phyloP scores from a whole-genome alignment of 2,113 vertebrate species.

The Aspiorhynchus laticeps region DNA sequence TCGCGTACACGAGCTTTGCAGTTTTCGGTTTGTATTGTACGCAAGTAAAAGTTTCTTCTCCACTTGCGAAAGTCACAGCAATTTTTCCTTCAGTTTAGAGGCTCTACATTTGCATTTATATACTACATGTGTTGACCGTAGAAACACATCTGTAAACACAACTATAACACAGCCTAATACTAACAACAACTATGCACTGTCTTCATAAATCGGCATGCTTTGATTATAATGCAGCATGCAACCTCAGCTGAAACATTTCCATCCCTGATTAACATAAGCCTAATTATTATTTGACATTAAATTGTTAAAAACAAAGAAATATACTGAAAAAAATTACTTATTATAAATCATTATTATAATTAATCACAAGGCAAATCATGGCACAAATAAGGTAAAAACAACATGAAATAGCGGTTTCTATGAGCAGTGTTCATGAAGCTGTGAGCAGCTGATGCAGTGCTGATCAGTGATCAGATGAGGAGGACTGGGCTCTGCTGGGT shows the following conservation, averaged over 20 bases:
- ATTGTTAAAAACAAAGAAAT: not conserved
- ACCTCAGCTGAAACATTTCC: not conserved
- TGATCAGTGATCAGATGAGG: conserved; percentile 57
- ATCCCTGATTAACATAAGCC: not conserved
- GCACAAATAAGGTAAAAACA: not conserved
- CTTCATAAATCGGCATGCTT: not conserved
- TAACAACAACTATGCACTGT: not conserved
- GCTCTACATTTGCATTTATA: not conserved
- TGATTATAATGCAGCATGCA: not conserved
- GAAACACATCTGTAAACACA: not conserved
- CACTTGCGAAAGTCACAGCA: not conserved
- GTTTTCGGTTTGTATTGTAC: not conserved
- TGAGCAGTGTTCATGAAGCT: not conserved
- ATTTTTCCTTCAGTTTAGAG: not conserved
- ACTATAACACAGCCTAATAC: not conserved
- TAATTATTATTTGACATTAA: not conserved
- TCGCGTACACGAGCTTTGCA: not conserved
- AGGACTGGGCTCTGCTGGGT: conserved; percentile 40
- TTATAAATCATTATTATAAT: not conserved
- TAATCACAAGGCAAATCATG: not conserved
- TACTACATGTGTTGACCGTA: not conserved
- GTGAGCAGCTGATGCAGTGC: conserved; percentile 39
- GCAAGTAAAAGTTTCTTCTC: not conserved
- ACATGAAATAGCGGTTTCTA: not conserved
- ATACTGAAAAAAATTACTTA: not conserved